Percentiles rank a stretch among this genome's conserved stretches.
Conservation (phyloP, 1,140 invertebrate genomes). For the Phortica variegata region DNA sequence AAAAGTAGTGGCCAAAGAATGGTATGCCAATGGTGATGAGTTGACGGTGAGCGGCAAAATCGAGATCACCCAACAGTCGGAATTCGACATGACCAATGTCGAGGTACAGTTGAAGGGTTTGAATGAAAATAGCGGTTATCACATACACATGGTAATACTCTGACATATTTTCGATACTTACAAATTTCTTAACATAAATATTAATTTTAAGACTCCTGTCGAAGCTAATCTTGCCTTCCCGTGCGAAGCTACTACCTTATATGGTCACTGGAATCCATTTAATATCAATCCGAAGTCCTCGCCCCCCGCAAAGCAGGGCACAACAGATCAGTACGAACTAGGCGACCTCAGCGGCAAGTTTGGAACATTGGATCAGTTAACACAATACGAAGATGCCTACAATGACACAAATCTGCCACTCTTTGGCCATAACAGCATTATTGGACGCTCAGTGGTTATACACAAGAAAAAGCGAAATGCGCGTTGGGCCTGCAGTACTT, state of each 20-base stretch:
- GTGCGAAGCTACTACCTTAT: slow-evolving; percentile 78
- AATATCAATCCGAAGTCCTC: slow-evolving; percentile 64
- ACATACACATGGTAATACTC: slow-evolving; percentile 80
- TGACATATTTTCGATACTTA: slow-evolving; percentile 9
- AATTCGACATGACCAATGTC: slow-evolving; percentile 79
- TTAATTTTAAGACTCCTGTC: slow-evolving; percentile 67
- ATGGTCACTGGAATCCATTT: slow-evolving; percentile 82
- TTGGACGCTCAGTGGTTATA: slow-evolving; percentile 84
- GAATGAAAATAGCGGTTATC: slow-evolving; percentile 70
- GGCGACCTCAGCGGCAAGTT: slow-evolving; percentile 91
- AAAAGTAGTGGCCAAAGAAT: slow-evolving; percentile 82
- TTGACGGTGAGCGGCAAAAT: slow-evolving; percentile 70
- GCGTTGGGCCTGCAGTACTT: slow-evolving; percentile 81
- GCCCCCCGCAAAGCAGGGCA: slow-evolving; percentile 67
- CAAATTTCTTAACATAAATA: neutral
- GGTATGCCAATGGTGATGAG: slow-evolving; percentile 77
- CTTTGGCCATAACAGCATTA: slow-evolving; percentile 78
- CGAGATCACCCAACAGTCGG: slow-evolving; percentile 80
- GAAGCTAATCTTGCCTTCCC: slow-evolving; percentile 82
- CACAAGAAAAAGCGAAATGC: slow-evolving; percentile 67
- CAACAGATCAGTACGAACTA: slow-evolving; percentile 82
- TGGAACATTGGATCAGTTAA: slow-evolving; percentile 68
- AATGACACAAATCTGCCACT: slow-evolving; percentile 84
- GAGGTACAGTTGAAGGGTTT: slow-evolving; percentile 77
- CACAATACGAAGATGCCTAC: slow-evolving; percentile 63